A percentile compares a stretch with the other conserved stretches of the same genome.
These are phyloP conservation scores for Latrodectus geometricus DNA, from an alignment of 1,140 invertebrate species.

Conservation along the genomic window DNA sequence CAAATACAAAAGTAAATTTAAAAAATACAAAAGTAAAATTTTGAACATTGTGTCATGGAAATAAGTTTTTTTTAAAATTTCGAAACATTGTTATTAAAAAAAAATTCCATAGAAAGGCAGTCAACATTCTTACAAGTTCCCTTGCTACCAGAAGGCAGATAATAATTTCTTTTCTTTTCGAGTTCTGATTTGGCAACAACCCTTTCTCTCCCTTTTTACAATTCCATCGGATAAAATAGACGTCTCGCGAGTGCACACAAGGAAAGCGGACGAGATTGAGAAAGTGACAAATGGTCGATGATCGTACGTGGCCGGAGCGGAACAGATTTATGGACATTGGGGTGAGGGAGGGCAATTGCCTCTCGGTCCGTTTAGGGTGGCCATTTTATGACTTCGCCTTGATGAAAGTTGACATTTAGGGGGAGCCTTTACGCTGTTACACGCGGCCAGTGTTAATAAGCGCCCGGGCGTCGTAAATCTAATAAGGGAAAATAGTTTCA, in stretches of 20 bases:
- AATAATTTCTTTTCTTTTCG: background rate
- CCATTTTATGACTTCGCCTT: background rate
- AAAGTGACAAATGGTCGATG: background rate
- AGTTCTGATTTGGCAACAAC: background rate
- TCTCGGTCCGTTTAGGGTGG: background rate
- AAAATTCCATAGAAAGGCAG: no score
- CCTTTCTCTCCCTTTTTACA: background rate
- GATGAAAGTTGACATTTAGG: slow-evolving; percentile 1
- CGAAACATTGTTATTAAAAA: no score
- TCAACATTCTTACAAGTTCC: no score
- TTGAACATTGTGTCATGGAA: no score
- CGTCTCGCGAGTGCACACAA: background rate
- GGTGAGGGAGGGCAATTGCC: background rate
- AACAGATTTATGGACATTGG: background rate
- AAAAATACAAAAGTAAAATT: no score
- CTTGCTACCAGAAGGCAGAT: background rate
- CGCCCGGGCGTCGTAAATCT: background rate
- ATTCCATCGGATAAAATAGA: background rate
- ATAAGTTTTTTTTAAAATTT: no score
- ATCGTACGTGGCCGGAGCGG: background rate
- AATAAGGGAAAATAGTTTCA: background rate
- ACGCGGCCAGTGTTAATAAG: background rate
- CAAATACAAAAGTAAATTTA: no score
- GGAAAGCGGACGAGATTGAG: background rate
- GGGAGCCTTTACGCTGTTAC: background rate